phyloP scores from a whole-genome alignment of 2,797 vertebrate species.

The Sparidentex hasta region DNA sequence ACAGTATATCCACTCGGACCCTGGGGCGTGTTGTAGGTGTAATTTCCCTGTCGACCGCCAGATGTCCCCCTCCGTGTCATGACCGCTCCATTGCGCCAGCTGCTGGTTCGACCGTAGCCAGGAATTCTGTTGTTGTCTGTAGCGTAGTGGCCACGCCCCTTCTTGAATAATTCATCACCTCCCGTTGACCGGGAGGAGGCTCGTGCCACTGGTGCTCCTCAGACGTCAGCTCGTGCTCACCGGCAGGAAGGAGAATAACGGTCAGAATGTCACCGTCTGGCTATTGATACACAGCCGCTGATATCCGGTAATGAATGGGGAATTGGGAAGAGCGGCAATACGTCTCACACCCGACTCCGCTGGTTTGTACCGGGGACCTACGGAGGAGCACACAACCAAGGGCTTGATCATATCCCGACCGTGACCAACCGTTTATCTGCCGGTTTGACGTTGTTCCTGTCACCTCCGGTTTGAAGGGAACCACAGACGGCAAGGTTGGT shows the following conservation, averaged over 20 bases:
- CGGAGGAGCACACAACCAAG: constrained; percentile 42
- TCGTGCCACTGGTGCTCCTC: constrained; percentile 61
- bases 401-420: constrained; percentile 52
- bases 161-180: constrained; percentile 70
- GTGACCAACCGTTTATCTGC: constrained; percentile 62
- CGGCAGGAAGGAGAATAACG: constrained; percentile 38
- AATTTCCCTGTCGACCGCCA: constrained; percentile 28
- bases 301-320: constrained; percentile 45
- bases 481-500: constrained; percentile 14
- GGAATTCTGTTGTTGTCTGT: constrained; percentile 36
- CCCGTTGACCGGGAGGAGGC: constrained; percentile 52
- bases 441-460: constrained; percentile 7
- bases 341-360: constrained; percentile 26
- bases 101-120: constrained; percentile 16
- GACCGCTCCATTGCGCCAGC: constrained; percentile 11
- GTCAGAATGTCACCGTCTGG: not conserved
- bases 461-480: not conserved
- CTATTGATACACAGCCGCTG: not conserved
- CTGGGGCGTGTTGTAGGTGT: not conserved
- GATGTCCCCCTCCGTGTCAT: constrained; percentile 28
- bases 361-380: constrained; percentile 46
- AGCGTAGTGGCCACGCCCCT: constrained; percentile 59
- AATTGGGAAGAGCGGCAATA: constrained; percentile 19
- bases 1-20: too few relatives aligned
- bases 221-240: constrained; percentile 62